Evolutionary conservation across 2,113 vertebrate genomes (phyloP).

Genomic region (Nycticorax nycticorax): DNA sequence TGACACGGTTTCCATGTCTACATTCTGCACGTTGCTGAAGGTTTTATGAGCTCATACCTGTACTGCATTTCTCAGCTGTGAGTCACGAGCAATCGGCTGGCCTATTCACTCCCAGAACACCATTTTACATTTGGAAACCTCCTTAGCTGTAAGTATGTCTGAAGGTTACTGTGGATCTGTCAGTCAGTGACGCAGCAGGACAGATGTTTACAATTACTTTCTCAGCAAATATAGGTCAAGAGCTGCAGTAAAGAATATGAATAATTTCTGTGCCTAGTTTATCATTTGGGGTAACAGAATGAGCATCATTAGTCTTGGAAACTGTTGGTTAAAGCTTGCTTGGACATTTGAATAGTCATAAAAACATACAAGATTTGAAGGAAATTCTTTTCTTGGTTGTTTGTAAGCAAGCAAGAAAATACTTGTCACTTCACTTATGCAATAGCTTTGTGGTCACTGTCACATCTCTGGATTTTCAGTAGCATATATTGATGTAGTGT

Average conservation of each 20-base stretch:
- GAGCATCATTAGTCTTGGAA: not conserved
- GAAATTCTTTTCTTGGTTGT: not conserved
- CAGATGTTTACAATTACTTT: slow-evolving; percentile 42
- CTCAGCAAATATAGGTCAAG: not conserved
- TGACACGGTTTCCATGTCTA: not conserved
- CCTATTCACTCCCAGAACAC: not conserved
- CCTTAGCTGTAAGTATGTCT: slow-evolving; percentile 20
- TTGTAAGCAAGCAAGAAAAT: not conserved
- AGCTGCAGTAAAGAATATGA: not conserved
- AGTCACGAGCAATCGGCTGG: not conserved
- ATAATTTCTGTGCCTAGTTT: not conserved
- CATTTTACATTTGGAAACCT: slow-evolving; percentile 9
- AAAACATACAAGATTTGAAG: not conserved
- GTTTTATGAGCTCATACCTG: slow-evolving; percentile 59
- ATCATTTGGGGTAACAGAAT: not conserved
- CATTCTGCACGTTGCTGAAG: not conserved
- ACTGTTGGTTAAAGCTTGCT: not conserved
- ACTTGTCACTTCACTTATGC: not conserved
- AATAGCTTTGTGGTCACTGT: not conserved
- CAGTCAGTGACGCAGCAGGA: not conserved
- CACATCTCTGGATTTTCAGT: not conserved
- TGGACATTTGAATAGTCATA: not conserved
- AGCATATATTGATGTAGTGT: not conserved
- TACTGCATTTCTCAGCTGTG: slow-evolving; percentile 38
- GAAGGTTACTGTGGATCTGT: not conserved